Evolutionary conservation across 1,140 invertebrate genomes (phyloP), one percentile per base, ranked within the genome.

Genomic region (Pteromalus puparum): DNA sequence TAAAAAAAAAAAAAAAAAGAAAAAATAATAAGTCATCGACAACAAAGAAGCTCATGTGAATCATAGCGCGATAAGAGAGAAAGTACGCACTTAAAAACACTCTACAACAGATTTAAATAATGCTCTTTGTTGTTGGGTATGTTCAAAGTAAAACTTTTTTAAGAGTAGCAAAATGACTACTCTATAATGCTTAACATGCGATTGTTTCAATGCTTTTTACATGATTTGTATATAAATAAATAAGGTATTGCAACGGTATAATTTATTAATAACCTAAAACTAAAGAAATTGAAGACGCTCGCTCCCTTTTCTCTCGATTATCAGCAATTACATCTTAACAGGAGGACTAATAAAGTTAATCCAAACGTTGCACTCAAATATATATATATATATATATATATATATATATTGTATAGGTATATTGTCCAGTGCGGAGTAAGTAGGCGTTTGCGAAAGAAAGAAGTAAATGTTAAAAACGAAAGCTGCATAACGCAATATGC

Each of bases 401-500:
- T 65, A 76, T 61, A 68, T 38, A 48, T 83, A 73, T n/a, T n/a
- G n/a, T n/a, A n/a, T n/a, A n/a, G n/a, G n/a, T n/a, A n/a, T 61
- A 81, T 76, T 84, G 28, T 78, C 42, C 18, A 68, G 42, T 82
- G 82, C 70, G 26, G 77, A 73, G 78, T 77, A 84, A 79, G 68
- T 84, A 80, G 61, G 72, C 48, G 72, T 80, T 81, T 68, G 5
- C 75, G 21, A 83, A n/a, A 77, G 18, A 30, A 75, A 82, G 76
- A 78, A n/a, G 10, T 61, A 79, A 84, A 24, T 74, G 38, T 85
- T 82, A 81, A 67, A 85, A 86, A 87, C 79, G 83, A 87, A 89
- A 90, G 86, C 83, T 87, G 86, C 87, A 87, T 76, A 86, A 78
- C 85, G 77, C 87, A 83, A 90, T 87, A 88, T 84, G 86, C 87